phyloP scores from a whole-genome alignment of 2,113 vertebrate genomes.

The Apus apus region DNA sequence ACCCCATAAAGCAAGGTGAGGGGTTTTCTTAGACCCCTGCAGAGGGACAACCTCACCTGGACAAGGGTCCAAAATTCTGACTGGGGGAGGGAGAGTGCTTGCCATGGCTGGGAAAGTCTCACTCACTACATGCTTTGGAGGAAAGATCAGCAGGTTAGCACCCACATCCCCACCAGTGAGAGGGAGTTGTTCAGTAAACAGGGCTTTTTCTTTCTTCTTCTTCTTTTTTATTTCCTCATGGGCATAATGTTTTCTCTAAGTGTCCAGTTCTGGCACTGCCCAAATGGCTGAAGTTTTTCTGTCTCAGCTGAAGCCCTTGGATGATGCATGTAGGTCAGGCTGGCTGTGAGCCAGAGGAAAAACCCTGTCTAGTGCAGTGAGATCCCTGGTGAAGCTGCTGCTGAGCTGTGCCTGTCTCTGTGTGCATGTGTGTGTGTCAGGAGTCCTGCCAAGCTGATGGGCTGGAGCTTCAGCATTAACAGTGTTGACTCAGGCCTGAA shows the following conservation, averaged over 20 bases:
- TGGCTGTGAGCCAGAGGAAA: not conserved
- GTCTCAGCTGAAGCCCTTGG: not conserved
- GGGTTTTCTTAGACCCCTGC: not conserved
- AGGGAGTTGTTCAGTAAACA: not conserved
- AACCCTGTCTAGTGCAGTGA: not conserved
- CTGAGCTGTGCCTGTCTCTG: not conserved
- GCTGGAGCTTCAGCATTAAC: slow-evolving; percentile 70
- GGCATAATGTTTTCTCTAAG: not conserved
- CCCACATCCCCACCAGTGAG: not conserved
- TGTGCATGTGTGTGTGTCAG: accelerated
- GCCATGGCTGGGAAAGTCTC: accelerated
- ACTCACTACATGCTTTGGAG: not conserved
- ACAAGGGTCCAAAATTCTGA: not conserved
- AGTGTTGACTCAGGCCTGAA: slow-evolving; percentile 72
- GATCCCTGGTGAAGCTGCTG: not conserved
- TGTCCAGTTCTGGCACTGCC: not conserved
- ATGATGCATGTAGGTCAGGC: not conserved
- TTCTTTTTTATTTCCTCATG: not conserved
- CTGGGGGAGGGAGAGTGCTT: not conserved
- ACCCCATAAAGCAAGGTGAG: not conserved
- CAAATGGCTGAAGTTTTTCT: not conserved
- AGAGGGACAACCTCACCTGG: not conserved
- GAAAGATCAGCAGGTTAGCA: not conserved
- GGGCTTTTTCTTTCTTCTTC: not conserved
- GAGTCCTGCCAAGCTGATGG: slow-evolving; percentile 31